Base-by-base conservation (phyloP, 1,140 invertebrate species). In the Xylocopa sonorina region DNA sequence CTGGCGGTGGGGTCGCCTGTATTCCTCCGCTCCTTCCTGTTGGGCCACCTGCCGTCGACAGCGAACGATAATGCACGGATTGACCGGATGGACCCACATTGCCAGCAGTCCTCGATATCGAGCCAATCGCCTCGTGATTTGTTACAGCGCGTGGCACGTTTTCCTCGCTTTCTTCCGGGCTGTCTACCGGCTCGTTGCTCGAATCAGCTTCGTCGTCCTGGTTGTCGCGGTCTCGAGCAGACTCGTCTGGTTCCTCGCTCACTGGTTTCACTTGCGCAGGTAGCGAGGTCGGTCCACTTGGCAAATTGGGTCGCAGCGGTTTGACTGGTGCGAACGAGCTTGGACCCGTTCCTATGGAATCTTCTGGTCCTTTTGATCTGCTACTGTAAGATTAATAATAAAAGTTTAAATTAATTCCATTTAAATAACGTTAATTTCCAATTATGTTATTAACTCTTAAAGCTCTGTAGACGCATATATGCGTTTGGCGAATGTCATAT, bases 241-340 rank as follows among this genome's bases (percentile, higher is more conserved):
- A 51, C 2, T 89, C 88, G 9, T 86, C 84, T 34, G 82, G 77
- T 0, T 89, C 88, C 58, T 90, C 89, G 80, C 76, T 91, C 10
- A 91, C 89, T 7, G 89, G 89, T 64, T 89, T 90, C 0, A 90
- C 46, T 63, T 79, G 90, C 68, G 84, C 92, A 89, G 69, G 10
- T 12, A 58, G 34, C 6, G 50, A 1, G 18, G 79, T 48, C 18
- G 57, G 29, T 3, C 16, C 41, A 4, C 27, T 51, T 0, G 83
- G 41, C 3, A 75, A 2, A 9, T 48, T 78, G 2, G 83, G 84
- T 58, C 75, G 69, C 0, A 74, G 3, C 0, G 69, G 55, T 32
- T 72, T 77, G 12, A 38, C 9, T 0, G 57, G n/a, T 24, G 79
- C 18, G 32, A 85, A 79, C 0, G 67, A 27, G 16, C 79, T 68